Evolutionary conservation across 2,888 invertebrate species (phyloP).

Genomic region (Xylophagus ater): DNA sequence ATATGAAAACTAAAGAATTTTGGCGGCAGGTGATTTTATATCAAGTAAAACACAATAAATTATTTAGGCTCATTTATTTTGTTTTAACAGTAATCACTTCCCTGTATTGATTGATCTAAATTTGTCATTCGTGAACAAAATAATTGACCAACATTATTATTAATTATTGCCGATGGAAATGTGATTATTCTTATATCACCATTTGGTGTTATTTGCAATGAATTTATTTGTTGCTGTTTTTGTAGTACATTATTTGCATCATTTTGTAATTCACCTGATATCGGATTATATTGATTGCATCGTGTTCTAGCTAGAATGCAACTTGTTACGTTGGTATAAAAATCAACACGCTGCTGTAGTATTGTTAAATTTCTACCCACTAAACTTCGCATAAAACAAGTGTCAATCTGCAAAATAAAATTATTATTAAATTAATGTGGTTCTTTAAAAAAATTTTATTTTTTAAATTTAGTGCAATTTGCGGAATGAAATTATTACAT

Average conservation of each 20-base stretch:
- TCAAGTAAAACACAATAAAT: no score
- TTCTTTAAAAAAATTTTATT: no score
- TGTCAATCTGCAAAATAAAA: constrained; percentile 20
- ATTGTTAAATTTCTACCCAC: constrained; percentile 19
- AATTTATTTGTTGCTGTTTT: constrained; percentile 40
- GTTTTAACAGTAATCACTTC: no score
- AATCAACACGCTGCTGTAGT: constrained; percentile 24
- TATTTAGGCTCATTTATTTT: no score
- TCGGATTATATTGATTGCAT: constrained; percentile 51
- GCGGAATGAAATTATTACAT: not conserved
- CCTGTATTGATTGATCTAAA: constrained; percentile 45
- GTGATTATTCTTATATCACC: constrained; percentile 47
- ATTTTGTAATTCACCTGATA: constrained; percentile 51
- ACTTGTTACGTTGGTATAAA: constrained; percentile 52
- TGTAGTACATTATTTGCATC: constrained; percentile 29
- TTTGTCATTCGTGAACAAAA: constrained; percentile 45
- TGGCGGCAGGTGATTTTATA: no score
- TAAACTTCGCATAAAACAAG: constrained; percentile 22
- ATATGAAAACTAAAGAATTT: no score
- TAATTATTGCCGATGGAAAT: constrained; percentile 43
- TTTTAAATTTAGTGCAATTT: no score
- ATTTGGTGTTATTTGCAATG: constrained; percentile 45
- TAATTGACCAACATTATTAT: constrained; percentile 42
- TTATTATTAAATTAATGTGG: no score
- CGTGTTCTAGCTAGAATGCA: constrained; percentile 53